Percentiles rank a stretch among this genome's conserved stretches.
These are phyloP conservation scores for Xanthia icteritia DNA, from an alignment of 2,888 invertebrate genomes.

Conservation along the genomic window DNA sequence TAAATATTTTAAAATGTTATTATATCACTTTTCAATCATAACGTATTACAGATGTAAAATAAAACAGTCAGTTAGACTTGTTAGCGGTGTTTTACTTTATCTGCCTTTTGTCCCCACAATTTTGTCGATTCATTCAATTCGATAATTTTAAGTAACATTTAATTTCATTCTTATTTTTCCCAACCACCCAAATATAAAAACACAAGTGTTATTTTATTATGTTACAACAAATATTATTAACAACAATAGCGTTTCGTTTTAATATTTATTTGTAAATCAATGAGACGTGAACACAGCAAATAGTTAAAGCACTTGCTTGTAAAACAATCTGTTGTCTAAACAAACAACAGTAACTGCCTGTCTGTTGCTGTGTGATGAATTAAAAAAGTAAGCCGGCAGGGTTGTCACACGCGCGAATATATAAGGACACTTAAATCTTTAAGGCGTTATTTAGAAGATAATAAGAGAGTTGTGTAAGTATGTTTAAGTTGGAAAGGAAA, in stretches of 20 bases:
- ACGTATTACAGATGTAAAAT: not conserved
- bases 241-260: not conserved
- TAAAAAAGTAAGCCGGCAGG: constrained; percentile 74
- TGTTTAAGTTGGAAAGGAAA: not conserved
- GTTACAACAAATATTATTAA: not conserved
- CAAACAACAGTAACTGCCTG: constrained; percentile 77
- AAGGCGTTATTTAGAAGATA: not conserved
- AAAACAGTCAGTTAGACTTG: not conserved
- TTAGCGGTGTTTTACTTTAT: not conserved
- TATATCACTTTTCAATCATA: not conserved
- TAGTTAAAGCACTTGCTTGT: constrained; percentile 66
- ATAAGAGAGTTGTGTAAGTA: too few relatives aligned
- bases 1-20: not conserved
- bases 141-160: not conserved
- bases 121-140: not conserved
- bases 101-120: not conserved
- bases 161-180: not conserved
- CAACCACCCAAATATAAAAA: not conserved
- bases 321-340: constrained; percentile 83
- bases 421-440: not conserved
- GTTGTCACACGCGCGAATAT: constrained; percentile 65
- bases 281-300: constrained; percentile 64
- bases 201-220: not conserved
- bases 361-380: constrained; percentile 69
- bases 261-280: constrained; percentile 44